A percentile compares a stretch with the other conserved stretches of the same genome.
These are phyloP conservation scores for Microtus richardsoni DNA, from an alignment of 2,113 vertebrate genomes.

Conservation along the genomic window DNA sequence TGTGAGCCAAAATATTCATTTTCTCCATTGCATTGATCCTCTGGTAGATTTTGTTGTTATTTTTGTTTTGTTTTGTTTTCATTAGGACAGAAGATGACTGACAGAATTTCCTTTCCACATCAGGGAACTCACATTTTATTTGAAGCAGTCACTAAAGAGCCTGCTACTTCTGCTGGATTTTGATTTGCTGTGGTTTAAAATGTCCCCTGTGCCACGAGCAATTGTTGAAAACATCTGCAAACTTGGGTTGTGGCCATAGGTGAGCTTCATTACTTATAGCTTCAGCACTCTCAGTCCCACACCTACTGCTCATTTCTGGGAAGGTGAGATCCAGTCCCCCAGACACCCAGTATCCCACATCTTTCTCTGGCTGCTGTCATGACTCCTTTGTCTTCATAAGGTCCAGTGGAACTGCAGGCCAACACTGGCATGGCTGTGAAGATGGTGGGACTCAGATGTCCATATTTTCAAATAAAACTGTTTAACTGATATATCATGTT, in stretches of 20 bases:
- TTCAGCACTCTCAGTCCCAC: neutral
- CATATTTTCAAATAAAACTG: neutral
- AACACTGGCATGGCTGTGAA: neutral
- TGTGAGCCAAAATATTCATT: neutral
- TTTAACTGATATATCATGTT: neutral
- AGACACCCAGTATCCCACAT: neutral
- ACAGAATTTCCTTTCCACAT: neutral
- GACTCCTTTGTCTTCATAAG: neutral
- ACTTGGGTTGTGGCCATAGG: neutral
- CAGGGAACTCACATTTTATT: neutral
- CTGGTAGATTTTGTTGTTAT: neutral
- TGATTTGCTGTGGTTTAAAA: neutral
- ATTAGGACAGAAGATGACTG: neutral
- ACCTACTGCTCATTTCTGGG: neutral
- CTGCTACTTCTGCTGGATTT: neutral
- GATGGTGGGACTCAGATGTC: neutral
- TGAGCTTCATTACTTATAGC: no score
- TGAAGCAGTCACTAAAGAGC: neutral
- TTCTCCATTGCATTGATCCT: neutral
- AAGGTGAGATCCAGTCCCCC: neutral
- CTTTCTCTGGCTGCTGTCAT: neutral
- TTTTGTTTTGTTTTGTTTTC: neutral
- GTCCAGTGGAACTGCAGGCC: neutral
- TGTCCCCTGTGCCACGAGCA: neutral
- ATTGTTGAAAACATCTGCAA: neutral